Evolutionary conservation across 64 coral and sea anemone genomes (phyloP).

Genomic region (Actinia tenebrosa): DNA sequence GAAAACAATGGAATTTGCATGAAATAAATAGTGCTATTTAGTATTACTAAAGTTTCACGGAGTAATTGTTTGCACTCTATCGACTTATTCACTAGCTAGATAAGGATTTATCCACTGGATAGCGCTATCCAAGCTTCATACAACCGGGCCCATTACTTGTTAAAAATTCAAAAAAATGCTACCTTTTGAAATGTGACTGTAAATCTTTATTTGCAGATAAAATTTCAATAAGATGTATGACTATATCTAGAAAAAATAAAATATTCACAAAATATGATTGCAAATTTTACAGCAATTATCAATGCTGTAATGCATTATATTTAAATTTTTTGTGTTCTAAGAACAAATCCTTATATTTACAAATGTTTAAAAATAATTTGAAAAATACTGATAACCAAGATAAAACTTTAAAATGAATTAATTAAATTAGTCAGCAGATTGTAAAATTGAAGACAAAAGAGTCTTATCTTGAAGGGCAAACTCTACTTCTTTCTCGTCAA

Average conservation of each 20-base stretch:
- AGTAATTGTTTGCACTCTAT: no score
- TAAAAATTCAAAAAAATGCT: not conserved
- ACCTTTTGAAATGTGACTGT: not conserved
- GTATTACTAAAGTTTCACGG: no score
- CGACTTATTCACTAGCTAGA: no score
- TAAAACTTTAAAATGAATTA: not conserved
- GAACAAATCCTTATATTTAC: not conserved
- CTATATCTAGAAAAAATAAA: not conserved
- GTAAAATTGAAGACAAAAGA: conserved; percentile 73
- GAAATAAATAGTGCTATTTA: no score
- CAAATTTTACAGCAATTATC: not conserved
- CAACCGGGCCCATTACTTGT: not conserved
- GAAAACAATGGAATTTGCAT: no score
- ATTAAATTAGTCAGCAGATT: not conserved
- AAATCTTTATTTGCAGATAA: not conserved
- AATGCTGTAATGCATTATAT: not conserved
- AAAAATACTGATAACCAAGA: not conserved
- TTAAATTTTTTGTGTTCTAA: not conserved
- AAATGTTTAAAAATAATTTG: not conserved
- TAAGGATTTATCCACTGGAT: no score
- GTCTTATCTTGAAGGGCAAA: conserved; percentile 96
- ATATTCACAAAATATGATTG: not conserved
- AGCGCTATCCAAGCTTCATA: no score
- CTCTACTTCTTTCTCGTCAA: conserved; percentile 96
- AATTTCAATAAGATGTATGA: no score